Base-by-base conservation (phyloP, 2,888 invertebrate species). In the Melanargia galathea region DNA sequence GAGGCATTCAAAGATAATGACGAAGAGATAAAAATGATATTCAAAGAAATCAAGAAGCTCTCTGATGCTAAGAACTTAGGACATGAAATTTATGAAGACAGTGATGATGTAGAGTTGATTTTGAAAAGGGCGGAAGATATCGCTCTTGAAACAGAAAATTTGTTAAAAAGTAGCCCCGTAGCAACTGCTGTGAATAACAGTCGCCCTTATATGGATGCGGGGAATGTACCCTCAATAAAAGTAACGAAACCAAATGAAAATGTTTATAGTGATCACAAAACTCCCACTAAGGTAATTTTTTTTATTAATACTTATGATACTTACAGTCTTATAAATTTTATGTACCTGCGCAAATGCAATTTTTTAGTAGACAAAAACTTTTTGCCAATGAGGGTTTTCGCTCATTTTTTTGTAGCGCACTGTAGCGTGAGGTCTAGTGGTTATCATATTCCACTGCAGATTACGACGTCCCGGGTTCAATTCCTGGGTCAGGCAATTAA, bases 21-120 rank as follows among this genome's bases (percentile, higher is more conserved):
- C 71, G 91, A 93, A 56, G 95, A 95, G 82, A 93, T 94, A 8
- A 94, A 93, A 70, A 93, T 92, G 81, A 94, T 95, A 78, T 93
- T 95, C 71, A 93, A 92, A 74, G 95, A 95, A 84, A 94, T 95
- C 2, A 93, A 93, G 70, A 93, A 94, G 67, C 78, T 93, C 49
- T 87, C 93, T 38, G 79, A 77, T 33, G 65, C 67, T 52, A 80
- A 78, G 64, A 78, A 75, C 40, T 77, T 78, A 46, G 82, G 81
- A 62, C 80, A 75, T 46, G 74, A 81, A 26, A 71, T 87, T 40
- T 76, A 75, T 24, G 84, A 83, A 11, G 87, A 89, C 68, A 74
- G 77, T 16, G 90, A 90, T 26, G 91, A 91, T 75, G 83, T 91
- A 3, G 90, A 86, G 49, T 71, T 89, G 63, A 90, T 91, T 72